These are phyloP conservation scores for Argyresthia goedartella DNA, from an alignment of 2,888 invertebrate genomes.

Conservation along the genomic window DNA sequence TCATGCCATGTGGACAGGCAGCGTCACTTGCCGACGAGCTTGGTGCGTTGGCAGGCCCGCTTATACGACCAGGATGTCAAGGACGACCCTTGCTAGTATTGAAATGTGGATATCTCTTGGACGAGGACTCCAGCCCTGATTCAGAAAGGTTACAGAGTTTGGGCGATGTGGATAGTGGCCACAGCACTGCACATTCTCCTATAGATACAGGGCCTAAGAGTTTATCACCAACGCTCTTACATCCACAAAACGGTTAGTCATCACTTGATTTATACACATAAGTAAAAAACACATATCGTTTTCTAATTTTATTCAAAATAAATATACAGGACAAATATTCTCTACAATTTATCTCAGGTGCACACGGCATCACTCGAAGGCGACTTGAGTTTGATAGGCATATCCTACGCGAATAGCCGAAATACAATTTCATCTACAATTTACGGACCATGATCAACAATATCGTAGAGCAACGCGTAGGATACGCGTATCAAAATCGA, in stretches of 20 bases:
- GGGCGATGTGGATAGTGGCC: slow-evolving; percentile 88
- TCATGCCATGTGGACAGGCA: slow-evolving; percentile 73
- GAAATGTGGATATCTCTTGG: slow-evolving; percentile 81
- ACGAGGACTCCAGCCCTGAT: slow-evolving; percentile 89
- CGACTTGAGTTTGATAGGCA: too few species aligned
- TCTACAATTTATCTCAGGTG: too few species aligned
- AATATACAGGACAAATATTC: too few species aligned
- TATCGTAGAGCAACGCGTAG: too few species aligned
- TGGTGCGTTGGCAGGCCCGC: slow-evolving; percentile 53
- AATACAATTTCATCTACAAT: too few species aligned
- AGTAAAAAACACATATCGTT: background rate
- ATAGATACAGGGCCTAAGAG: slow-evolving; percentile 86
- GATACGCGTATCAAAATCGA: too few species aligned
- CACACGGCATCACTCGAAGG: too few species aligned
- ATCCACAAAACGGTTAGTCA: slow-evolving; percentile 48
- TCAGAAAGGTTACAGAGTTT: slow-evolving; percentile 83
- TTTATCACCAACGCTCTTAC: slow-evolving; percentile 79
- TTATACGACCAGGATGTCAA: slow-evolving; percentile 47
- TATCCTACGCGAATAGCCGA: too few species aligned
- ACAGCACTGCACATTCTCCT: slow-evolving; percentile 92
- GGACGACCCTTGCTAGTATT: slow-evolving; percentile 75
- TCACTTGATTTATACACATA: background rate
- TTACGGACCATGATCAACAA: too few species aligned
- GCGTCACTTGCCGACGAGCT: slow-evolving; percentile 79
- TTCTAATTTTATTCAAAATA: background rate